phyloP scores from a whole-genome alignment of 2,888 invertebrate genomes.

The Junonia oenone region DNA sequence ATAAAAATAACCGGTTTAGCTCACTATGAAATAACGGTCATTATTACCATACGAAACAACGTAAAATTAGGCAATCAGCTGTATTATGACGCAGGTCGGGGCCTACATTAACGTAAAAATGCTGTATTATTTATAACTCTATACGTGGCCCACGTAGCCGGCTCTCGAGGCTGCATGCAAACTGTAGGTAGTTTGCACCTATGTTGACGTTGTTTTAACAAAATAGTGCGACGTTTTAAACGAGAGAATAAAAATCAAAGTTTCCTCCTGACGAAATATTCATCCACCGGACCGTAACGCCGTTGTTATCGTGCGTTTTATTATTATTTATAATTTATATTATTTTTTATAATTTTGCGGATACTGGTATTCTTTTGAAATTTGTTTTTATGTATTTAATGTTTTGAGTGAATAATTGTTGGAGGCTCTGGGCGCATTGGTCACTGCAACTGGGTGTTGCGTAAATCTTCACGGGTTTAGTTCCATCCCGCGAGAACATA shows the following conservation, averaged over 20 bases:
- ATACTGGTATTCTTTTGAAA: constrained; percentile 3
- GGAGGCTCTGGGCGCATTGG: no score
- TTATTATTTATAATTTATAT: no score
- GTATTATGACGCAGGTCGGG: constrained; percentile 5
- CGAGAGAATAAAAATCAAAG: constrained; percentile 14
- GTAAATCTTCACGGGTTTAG: no score
- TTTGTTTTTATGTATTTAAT: neutral
- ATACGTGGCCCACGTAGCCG: constrained; percentile 13
- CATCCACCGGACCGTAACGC: constrained; percentile 12
- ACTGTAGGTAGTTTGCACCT: constrained; percentile 13
- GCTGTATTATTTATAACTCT: constrained; percentile 15
- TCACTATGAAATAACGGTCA: no score
- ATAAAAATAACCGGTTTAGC: no score
- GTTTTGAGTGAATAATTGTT: neutral
- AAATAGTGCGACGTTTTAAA: constrained; percentile 10
- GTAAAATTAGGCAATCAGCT: constrained; percentile 18
- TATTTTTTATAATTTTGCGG: neutral
- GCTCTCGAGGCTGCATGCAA: constrained; percentile 13
- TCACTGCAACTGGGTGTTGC: no score
- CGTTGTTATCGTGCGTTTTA: constrained; percentile 6
- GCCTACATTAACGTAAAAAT: constrained; percentile 19
- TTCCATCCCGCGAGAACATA: no score
- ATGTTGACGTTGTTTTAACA: constrained; percentile 14
- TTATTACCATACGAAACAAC: constrained; percentile 5
- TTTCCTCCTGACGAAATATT: constrained; percentile 22